Conservation (phyloP, 2,797 vertebrate genomes). For the Eidolon dupreanum region DNA sequence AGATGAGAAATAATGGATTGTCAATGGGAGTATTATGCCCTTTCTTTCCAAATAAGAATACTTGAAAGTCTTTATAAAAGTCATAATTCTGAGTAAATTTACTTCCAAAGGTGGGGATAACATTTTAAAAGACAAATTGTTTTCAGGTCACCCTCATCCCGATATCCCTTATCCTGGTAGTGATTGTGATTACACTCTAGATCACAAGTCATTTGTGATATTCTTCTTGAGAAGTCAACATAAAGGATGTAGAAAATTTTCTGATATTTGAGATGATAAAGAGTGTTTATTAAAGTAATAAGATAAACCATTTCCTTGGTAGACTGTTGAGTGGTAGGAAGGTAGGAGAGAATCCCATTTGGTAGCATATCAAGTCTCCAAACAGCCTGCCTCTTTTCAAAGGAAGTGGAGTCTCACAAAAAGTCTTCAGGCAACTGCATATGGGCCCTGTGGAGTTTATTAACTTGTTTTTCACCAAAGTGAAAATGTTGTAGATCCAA, state of each 20-base stretch:
- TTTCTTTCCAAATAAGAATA: slow-evolving; percentile 59
- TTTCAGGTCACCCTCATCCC: neutral
- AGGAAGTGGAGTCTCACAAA: slow-evolving; percentile 48
- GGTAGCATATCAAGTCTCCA: slow-evolving; percentile 56
- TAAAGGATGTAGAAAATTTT: slow-evolving; percentile 41
- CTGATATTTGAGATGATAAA: slow-evolving; percentile 2
- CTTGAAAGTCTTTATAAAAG: slow-evolving; percentile 35
- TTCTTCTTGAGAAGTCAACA: slow-evolving; percentile 17
- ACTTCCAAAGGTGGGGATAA: neutral
- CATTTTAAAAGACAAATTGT: slow-evolving; percentile 37
- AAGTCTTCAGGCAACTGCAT: slow-evolving; percentile 77
- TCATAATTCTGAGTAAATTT: slow-evolving; percentile 26
- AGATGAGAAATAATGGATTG: slow-evolving; percentile 15
- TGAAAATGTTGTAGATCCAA: slow-evolving; percentile 76
- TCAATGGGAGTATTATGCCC: neutral
- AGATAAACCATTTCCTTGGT: slow-evolving; percentile 9
- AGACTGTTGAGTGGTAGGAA: neutral
- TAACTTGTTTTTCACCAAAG: slow-evolving; percentile 77
- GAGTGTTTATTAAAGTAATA: slow-evolving; percentile 31
- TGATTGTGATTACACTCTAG: neutral
- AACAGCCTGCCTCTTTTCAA: slow-evolving; percentile 56
- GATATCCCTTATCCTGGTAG: neutral
- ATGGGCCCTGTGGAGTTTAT: slow-evolving; percentile 71
- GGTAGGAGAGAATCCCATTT: slow-evolving; percentile 30
- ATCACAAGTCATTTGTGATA: neutral